phyloP scores from a whole-genome alignment of 2,797 vertebrate genomes.

The Channallabes apus region DNA sequence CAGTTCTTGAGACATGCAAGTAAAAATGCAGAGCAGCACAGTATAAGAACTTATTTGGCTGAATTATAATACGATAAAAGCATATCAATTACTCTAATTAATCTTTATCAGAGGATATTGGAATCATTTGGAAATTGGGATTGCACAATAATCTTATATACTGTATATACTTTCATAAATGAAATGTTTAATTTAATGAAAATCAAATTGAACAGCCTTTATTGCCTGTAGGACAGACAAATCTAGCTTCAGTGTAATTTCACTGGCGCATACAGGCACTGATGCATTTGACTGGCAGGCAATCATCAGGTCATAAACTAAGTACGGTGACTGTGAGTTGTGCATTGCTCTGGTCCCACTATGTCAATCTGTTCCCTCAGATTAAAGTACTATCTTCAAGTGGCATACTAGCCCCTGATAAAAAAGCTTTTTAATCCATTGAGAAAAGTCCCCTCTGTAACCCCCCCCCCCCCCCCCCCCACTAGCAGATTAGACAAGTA shows the following conservation, averaged over 20 bases:
- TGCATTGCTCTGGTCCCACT: background rate
- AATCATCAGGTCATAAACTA: conserved; percentile 30
- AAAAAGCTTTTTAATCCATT: conserved; percentile 79
- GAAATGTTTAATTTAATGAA: too few relatives aligned
- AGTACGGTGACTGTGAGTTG: conserved; percentile 2
- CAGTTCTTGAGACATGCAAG: background rate
- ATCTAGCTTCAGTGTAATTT: background rate
- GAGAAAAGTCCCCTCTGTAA: conserved; percentile 63
- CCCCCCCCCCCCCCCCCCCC: conserved; percentile 49
- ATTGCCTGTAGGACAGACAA: background rate
- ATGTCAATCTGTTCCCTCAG: conserved; percentile 66
- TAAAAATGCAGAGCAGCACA: background rate
- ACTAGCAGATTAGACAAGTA: conserved; percentile 46
- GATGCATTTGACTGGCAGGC: conserved; percentile 15
- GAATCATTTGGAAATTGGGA: background rate
- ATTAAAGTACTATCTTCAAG: conserved; percentile 74
- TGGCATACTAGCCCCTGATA: conserved; percentile 70
- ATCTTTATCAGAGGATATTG: background rate
- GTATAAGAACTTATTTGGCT: background rate
- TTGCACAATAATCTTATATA: background rate
- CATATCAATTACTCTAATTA: background rate
- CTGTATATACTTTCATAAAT: background rate
- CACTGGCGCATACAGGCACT: background rate
- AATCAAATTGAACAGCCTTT: background rate
- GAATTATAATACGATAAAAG: background rate